These are phyloP conservation scores for Psococerastis gibbosa DNA, from an alignment of 2,888 invertebrate genomes.

Conservation along the genomic window DNA sequence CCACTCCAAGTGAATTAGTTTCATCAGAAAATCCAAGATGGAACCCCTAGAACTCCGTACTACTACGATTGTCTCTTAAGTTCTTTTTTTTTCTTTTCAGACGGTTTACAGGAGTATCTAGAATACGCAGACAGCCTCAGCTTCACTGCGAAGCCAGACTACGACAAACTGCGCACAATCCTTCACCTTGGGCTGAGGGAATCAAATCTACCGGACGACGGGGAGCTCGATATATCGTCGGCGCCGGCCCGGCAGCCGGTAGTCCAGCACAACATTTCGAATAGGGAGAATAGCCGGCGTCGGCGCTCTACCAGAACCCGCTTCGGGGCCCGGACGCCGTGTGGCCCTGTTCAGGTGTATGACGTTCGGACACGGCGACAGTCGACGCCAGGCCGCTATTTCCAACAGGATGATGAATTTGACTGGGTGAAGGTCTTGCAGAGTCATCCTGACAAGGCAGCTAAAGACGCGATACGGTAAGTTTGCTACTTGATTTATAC, in stretches of 20 bases:
- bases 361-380: constrained; percentile 12
- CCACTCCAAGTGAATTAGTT: too few relatives aligned
- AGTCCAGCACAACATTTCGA: too few relatives aligned
- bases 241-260: constrained; percentile 8
- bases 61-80: neutral
- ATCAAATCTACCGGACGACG: constrained; percentile 27
- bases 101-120: constrained; percentile 44
- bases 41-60: too few relatives aligned
- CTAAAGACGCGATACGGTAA: too few relatives aligned
- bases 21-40: too few relatives aligned
- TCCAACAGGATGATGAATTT: constrained; percentile 30
- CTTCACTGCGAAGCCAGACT: constrained; percentile 58
- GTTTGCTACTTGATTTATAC: too few relatives aligned
- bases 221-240: constrained; percentile 19
- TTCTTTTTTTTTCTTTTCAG: constrained; percentile 18
- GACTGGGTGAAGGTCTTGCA: constrained; percentile 48
- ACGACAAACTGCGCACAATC: constrained; percentile 45
- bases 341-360: neutral
- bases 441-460: constrained; percentile 41
- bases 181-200: constrained; percentile 44
- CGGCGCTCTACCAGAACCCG: neutral
- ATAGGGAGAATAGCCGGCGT: too few relatives aligned
- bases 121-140: constrained; percentile 47
- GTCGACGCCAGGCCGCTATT: too few relatives aligned
- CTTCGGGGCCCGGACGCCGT: neutral